A percentile compares a stretch with the other conserved stretches of the same genome.
Conservation (phyloP, 1,140 invertebrate genomes). For the Piezodorus guildinii region DNA sequence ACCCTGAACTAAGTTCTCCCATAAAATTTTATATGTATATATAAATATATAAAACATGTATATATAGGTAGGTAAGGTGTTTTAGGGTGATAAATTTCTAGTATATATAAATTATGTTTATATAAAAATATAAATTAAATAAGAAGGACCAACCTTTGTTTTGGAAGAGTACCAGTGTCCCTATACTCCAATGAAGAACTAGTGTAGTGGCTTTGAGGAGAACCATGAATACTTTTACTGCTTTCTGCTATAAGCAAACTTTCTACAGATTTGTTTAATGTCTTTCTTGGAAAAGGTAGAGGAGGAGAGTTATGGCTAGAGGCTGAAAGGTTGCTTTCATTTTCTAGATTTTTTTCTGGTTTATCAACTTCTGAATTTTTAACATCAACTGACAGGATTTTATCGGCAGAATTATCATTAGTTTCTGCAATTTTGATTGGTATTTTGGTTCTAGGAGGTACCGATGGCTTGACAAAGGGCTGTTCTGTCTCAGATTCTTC, state of each 20-base stretch:
- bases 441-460: no score
- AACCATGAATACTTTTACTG: background rate
- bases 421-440: no score
- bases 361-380: background rate
- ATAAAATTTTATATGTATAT: no score
- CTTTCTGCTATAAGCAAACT: background rate
- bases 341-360: background rate
- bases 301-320: background rate
- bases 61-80: no score
- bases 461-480: background rate
- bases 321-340: background rate
- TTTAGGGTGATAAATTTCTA: no score
- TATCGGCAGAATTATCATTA: no score
- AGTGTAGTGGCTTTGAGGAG: constrained; percentile 18
- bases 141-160: background rate
- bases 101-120: no score
- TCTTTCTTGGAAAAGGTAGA: background rate
- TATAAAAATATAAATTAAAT: no score
- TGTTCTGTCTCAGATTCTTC: background rate
- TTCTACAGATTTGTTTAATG: background rate
- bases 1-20: no score
- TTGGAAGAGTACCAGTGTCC: constrained; percentile 15
- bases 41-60: no score
- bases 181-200: constrained; percentile 20
- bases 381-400: background rate